phyloP scores from a whole-genome alignment of 2,797 vertebrate genomes.

The Falco concolor region DNA sequence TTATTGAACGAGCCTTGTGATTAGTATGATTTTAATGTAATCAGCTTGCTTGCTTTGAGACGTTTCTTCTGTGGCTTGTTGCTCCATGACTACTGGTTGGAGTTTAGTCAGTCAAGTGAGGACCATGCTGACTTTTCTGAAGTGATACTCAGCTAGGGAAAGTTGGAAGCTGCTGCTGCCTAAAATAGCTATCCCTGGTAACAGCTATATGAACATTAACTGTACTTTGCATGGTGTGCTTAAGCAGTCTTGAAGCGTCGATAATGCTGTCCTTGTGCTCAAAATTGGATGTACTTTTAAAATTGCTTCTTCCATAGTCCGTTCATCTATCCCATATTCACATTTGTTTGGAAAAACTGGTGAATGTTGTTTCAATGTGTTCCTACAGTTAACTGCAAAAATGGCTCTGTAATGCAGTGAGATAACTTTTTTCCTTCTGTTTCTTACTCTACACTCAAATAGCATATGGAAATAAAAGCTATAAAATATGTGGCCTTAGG shows the following conservation, averaged over 20 bases:
- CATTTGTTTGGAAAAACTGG: not conserved
- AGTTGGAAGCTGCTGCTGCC: not conserved
- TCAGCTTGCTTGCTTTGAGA: not conserved
- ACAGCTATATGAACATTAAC: not conserved
- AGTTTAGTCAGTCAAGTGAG: not conserved
- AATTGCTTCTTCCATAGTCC: not conserved
- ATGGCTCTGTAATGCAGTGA: not conserved
- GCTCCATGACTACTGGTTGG: not conserved
- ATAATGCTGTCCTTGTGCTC: not conserved
- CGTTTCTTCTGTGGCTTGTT: not conserved
- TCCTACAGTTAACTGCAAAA: not conserved
- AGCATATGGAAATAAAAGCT: not conserved
- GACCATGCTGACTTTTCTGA: not conserved
- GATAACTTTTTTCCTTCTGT: not conserved
- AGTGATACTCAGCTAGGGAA: not conserved
- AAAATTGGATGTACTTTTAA: not conserved
- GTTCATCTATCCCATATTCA: not conserved
- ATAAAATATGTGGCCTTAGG: not conserved
- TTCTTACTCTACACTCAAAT: not conserved
- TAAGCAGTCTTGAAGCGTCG: not conserved
- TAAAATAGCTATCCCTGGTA: not conserved
- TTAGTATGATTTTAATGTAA: not conserved
- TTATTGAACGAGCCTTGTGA: not conserved
- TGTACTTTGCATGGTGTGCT: fast-evolving
- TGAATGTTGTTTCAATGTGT: not conserved